Percentiles rank a stretch among this genome's conserved stretches.
phyloP scores from a whole-genome alignment of 2,888 invertebrate genomes.

The Acanthosepion lycidas region DNA sequence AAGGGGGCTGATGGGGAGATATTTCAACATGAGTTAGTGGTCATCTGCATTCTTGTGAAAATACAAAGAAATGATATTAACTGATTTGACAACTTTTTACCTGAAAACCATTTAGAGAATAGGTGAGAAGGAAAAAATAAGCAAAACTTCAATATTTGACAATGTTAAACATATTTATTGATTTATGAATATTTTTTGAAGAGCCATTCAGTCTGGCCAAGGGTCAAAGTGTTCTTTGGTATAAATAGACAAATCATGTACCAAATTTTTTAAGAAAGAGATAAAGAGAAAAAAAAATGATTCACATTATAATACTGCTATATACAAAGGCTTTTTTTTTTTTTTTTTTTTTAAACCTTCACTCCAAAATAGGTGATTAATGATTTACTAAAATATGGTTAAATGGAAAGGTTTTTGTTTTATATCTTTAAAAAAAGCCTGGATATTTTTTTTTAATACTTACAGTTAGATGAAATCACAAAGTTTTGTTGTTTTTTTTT shows the following conservation, averaged over 20 bases:
- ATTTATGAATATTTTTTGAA: neutral
- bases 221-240: neutral
- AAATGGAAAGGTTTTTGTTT: neutral
- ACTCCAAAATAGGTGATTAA: neutral
- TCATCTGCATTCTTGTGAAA: no score
- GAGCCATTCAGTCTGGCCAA: neutral
- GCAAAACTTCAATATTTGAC: neutral
- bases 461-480: neutral
- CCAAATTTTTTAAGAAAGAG: neutral
- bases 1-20: no score
- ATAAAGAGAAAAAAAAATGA: neutral
- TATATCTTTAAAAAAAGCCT: neutral
- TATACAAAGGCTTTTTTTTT: neutral
- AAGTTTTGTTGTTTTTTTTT: neutral
- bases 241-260: neutral
- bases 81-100: no score
- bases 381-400: neutral
- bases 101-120: no score
- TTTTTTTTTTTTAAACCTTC: neutral
- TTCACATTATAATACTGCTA: neutral
- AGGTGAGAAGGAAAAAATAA: neutral
- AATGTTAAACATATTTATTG: constrained; percentile 6
- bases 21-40: no score
- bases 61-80: no score
- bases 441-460: neutral